A percentile compares a stretch with the other conserved stretches of the same genome.
phyloP scores from a whole-genome alignment of 1,140 invertebrate species.

The Pseudomyrmex sp. region DNA sequence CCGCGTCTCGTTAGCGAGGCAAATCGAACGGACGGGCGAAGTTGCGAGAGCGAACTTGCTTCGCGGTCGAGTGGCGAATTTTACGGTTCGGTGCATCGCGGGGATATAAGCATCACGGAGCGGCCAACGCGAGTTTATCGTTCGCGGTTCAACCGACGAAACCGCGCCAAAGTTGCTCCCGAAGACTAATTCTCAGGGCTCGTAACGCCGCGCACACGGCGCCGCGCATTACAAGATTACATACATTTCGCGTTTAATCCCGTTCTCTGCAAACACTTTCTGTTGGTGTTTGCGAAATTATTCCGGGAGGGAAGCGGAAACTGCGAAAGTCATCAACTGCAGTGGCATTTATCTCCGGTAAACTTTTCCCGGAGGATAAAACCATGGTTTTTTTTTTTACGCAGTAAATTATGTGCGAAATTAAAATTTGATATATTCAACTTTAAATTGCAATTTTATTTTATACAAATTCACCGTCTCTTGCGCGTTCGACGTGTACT shows the following conservation, averaged over 20 bases:
- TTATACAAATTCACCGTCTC: not conserved
- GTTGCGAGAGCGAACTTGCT: conserved; percentile 41
- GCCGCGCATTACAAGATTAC: not conserved
- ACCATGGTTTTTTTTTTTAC: not conserved
- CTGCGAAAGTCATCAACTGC: not conserved
- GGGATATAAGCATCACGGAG: conserved; percentile 20
- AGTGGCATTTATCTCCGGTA: not conserved
- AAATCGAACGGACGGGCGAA: conserved; percentile 45
- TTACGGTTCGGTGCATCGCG: conserved; percentile 31
- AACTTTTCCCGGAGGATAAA: not conserved
- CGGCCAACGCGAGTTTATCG: conserved; percentile 35
- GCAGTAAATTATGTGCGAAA: not conserved
- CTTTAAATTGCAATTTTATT: not conserved
- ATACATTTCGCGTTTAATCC: not conserved
- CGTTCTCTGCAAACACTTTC: not conserved
- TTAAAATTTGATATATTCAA: not conserved
- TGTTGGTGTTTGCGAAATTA: not conserved
- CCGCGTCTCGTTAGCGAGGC: conserved; percentile 47
- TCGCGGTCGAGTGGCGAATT: conserved; percentile 46
- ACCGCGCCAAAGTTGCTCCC: conserved; percentile 26
- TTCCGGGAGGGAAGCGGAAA: not conserved
- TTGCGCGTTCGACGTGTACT: not conserved
- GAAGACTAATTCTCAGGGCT: conserved; percentile 24
- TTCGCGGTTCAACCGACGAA: conserved; percentile 18
- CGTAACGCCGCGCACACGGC: not conserved